These are phyloP conservation scores for Sylvia borin DNA, from an alignment of 2,797 vertebrate genomes.

Conservation along the genomic window DNA sequence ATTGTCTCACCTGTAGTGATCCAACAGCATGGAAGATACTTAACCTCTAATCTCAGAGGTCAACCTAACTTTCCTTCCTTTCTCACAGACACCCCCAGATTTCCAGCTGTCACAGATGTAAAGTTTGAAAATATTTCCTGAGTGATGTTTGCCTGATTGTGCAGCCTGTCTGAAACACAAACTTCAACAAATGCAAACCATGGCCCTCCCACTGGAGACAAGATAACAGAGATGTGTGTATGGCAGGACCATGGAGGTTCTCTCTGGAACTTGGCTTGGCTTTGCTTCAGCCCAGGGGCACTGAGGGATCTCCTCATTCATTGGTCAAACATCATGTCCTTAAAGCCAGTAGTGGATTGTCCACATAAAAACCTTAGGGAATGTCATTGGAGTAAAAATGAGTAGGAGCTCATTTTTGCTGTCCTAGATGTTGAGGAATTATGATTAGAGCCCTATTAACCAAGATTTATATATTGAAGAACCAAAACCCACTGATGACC, in stretches of 20 bases:
- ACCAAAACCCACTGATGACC: neutral
- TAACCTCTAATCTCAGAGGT: neutral
- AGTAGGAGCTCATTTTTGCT: too few species aligned
- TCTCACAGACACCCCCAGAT: neutral
- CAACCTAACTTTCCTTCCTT: neutral
- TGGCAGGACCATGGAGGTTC: neutral
- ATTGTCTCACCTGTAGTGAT: neutral
- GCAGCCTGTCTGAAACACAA: neutral
- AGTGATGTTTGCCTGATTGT: neutral
- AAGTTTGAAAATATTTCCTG: neutral
- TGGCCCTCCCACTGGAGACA: neutral
- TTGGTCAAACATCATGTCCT: neutral
- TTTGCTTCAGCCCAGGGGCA: neutral
- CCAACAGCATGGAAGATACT: neutral
- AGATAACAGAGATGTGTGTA: neutral
- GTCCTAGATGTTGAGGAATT: neutral
- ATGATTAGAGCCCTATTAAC: neutral
- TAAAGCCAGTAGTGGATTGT: neutral
- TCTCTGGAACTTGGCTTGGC: neutral
- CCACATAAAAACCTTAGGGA: accelerated
- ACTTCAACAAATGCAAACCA: neutral
- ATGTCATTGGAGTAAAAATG: neutral
- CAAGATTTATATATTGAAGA: neutral
- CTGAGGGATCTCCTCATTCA: neutral
- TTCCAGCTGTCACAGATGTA: neutral